A percentile compares a stretch with the other conserved stretches of the same genome.
Evolutionary conservation across 2,113 vertebrate genomes (phyloP).

Genomic region (Panthera leo): DNA sequence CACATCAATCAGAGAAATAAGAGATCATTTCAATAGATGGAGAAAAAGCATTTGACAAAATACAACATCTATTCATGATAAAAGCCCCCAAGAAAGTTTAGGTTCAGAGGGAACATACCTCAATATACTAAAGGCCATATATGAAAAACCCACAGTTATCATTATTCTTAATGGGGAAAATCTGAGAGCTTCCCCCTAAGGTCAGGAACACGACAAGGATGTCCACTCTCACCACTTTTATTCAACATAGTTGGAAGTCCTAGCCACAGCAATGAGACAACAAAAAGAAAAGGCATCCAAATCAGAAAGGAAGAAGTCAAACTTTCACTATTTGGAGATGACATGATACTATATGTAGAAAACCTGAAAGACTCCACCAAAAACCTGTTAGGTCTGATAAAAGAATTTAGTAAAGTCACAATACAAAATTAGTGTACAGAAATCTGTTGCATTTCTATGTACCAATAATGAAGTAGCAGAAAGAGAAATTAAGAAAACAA

Average conservation of each 20-base stretch:
- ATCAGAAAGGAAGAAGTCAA: background rate
- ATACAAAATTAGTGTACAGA: background rate
- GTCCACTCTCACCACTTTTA: background rate
- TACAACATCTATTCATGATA: background rate
- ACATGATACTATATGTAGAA: background rate
- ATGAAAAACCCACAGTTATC: background rate
- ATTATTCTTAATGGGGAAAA: background rate
- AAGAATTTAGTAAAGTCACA: background rate
- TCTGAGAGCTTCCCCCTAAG: background rate
- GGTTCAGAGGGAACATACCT: background rate
- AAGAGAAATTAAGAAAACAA: background rate
- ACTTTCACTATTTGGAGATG: background rate
- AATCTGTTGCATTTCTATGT: background rate
- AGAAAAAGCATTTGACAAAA: background rate
- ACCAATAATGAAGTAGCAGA: background rate
- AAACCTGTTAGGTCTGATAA: background rate
- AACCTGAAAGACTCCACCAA: background rate
- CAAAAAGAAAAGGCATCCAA: background rate
- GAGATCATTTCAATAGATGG: background rate
- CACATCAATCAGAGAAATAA: background rate
- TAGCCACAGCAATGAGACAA: background rate
- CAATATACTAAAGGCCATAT: background rate
- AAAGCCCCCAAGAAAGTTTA: background rate
- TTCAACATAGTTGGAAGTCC: background rate
- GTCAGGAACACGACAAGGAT: background rate